Conservation (phyloP, 2,888 invertebrate genomes). For the Oscheius sp. region DNA sequence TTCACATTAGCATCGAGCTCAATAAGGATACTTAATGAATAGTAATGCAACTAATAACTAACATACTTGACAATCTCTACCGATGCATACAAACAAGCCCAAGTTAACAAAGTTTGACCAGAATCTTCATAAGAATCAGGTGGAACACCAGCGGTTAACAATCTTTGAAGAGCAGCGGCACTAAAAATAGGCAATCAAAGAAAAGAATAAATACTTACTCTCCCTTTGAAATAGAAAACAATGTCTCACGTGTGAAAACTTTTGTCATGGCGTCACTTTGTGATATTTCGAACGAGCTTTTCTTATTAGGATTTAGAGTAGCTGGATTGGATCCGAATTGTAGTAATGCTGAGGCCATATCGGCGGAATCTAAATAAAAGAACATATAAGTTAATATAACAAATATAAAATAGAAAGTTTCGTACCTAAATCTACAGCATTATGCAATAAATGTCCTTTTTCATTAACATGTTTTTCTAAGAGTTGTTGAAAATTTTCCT, state of each 20-base stretch:
- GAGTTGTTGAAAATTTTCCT: constrained; percentile 5
- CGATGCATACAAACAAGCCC: not conserved
- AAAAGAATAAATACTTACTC: constrained; percentile 72
- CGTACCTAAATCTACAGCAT: constrained; percentile 62
- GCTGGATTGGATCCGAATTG: constrained; percentile 77
- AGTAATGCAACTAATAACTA: not conserved
- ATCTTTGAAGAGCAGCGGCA: not conserved
- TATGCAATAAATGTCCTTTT: constrained; percentile 71
- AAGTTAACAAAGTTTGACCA: not conserved
- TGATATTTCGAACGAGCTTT: constrained; percentile 74
- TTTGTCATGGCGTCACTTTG: constrained; percentile 73
- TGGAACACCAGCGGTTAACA: constrained; percentile 5
- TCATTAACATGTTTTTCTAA: constrained; percentile 7
- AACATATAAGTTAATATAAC: too few species aligned
- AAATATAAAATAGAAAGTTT: not conserved
- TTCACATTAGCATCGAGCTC: constrained; percentile 77
- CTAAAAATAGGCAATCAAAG: constrained; percentile 12
- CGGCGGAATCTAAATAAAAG: constrained; percentile 47
- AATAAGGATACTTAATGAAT: constrained; percentile 56
- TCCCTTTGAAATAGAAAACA: constrained; percentile 77
- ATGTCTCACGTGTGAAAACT: constrained; percentile 76
- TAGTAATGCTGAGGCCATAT: constrained; percentile 76
- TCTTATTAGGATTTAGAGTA: constrained; percentile 75
- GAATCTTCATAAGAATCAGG: constrained; percentile 12
- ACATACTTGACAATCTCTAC: constrained; percentile 18